Evolutionary conservation across 2,888 invertebrate species (phyloP).

Genomic region (Drosophila merina): DNA sequence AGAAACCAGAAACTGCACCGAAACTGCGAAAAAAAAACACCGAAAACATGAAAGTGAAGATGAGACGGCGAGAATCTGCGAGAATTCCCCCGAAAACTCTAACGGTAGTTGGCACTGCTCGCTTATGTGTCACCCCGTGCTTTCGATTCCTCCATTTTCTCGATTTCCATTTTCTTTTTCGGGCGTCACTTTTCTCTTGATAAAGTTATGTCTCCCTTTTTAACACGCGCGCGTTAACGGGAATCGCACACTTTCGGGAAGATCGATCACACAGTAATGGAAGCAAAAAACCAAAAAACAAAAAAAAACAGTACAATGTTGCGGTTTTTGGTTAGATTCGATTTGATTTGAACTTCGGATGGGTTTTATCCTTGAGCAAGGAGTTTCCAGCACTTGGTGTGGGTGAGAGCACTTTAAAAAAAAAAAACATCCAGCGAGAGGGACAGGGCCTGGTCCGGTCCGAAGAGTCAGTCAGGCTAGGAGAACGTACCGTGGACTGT

Average conservation of each 20-base stretch:
- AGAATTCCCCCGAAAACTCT: conserved; percentile 12
- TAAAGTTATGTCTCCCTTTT: not conserved
- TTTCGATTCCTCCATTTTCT: not conserved
- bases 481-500: conserved; percentile 78
- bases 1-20: conserved; percentile 15
- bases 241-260: not conserved
- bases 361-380: not conserved
- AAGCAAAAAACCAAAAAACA: not conserved
- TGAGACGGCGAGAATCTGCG: conserved; percentile 4
- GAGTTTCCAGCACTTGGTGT: conserved; percentile 4
- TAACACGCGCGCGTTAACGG: not conserved
- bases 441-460: not conserved
- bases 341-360: not conserved
- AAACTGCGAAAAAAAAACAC: not conserved
- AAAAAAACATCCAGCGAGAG: conserved; percentile 26
- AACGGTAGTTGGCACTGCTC: not conserved
- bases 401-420: conserved; percentile 51
- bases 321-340: not conserved
- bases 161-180: not conserved
- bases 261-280: not conserved
- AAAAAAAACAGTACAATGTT: not conserved
- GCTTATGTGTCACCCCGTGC: not conserved
- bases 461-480: conserved; percentile 16
- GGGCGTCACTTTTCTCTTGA: not conserved
- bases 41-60: conserved; percentile 7